Base-by-base conservation (phyloP, 2,888 invertebrate genomes). In the Liopterus haemorrhoidalis region DNA sequence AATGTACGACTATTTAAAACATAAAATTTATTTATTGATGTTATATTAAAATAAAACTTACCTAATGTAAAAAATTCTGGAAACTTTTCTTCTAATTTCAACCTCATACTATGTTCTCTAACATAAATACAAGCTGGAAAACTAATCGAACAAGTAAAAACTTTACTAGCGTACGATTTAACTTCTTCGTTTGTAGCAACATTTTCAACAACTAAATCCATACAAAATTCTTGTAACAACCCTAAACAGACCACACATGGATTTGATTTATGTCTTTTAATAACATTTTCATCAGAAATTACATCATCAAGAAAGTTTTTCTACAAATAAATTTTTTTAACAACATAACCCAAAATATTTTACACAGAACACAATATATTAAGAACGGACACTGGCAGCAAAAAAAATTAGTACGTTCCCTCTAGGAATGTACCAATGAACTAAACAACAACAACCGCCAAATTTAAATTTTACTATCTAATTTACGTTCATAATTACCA, bases 181-280 rank as follows among this genome's bases (percentile, higher is more conserved):
- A 69, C 62, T 50, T 62, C 73, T 63, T 73, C 66, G 52, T 75
- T 70, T 50, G 69, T 66, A 5, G 74, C 61, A 18, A 80, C 65
- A n/a, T 68, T 62, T 8, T 76, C 67, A 43, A 80, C 65, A 9
- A 76, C 70, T 49, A 71, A 67, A 2, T 70, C 63, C 38, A 75
- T 67, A 36, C 72, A 69, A 12, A 69, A 63, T 41, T 74, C 70
- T 57, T 85, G 80, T 39, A 90, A 72, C 4, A 89, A 67, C 1
- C 85, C 86, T 4, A 90, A 66, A 59, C 90, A 91, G 37, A 78
- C 74, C 1, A 75, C 64, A 57, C 91, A 91, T 0, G 76, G 66
- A 52, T 69, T 70, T 0, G 60, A 50, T 49, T 78, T 76, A 4
- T 63, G 57, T 48, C 69, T 70, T 59, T 78, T 79, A 19, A 55